These are phyloP conservation scores for Glareola pratincola DNA, from an alignment of 2,113 vertebrate species.

Conservation along the genomic window DNA sequence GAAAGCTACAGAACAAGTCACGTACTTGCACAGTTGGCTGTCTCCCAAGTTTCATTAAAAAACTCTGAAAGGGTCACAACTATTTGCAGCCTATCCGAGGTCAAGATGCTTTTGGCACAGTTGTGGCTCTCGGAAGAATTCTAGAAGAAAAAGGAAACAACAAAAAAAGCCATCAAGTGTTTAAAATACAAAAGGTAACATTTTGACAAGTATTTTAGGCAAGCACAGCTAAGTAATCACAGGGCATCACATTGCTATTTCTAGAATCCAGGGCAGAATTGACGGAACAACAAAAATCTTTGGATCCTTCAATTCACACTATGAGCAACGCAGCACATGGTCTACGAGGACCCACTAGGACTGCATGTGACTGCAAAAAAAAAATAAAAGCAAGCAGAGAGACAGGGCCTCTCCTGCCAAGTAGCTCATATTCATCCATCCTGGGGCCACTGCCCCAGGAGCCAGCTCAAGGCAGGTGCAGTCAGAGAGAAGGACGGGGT, in stretches of 20 bases:
- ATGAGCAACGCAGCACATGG: not conserved
- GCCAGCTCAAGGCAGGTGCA: not conserved
- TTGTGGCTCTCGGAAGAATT: constrained; percentile 77
- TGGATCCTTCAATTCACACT: not conserved
- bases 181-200: not conserved
- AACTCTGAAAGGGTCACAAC: constrained; percentile 76
- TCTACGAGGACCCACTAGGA: not conserved
- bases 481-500: not conserved
- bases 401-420: not conserved
- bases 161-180: not conserved
- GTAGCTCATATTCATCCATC: not conserved
- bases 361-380: accelerated
- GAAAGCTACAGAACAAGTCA: constrained; percentile 19
- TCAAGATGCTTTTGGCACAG: constrained; percentile 87
- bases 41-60: constrained; percentile 79
- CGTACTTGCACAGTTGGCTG: constrained; percentile 84
- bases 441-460: accelerated
- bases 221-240: not conserved
- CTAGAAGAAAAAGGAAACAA: constrained; percentile 63
- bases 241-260: not conserved
- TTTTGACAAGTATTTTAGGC: not conserved
- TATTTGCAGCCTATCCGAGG: constrained; percentile 88
- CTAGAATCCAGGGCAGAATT: not conserved
- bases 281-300: not conserved
- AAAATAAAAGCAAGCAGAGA: not conserved